These are phyloP conservation scores for Drosophila maculinotata DNA, from an alignment of 2,888 invertebrate genomes.

Conservation along the genomic window DNA sequence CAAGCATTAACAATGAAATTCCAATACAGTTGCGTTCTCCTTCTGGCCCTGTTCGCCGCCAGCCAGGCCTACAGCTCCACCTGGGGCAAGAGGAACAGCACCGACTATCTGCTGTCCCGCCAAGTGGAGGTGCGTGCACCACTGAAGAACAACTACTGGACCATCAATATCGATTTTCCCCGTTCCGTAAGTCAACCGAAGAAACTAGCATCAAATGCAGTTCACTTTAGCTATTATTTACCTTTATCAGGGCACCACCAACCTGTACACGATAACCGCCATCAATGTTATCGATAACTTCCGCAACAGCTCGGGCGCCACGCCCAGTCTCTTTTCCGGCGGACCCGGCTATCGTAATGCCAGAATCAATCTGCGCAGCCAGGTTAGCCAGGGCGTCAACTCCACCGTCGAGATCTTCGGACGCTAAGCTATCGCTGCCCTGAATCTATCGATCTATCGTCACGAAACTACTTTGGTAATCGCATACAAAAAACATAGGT, in stretches of 20 bases:
- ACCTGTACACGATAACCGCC: constrained; percentile 49
- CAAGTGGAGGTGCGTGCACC: constrained; percentile 52
- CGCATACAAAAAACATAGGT: neutral
- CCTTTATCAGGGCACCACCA: constrained; percentile 49
- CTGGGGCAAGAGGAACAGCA: constrained; percentile 56
- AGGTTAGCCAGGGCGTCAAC: constrained; percentile 59
- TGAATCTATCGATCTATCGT: neutral
- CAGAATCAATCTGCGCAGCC: constrained; percentile 59
- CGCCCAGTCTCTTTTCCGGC: constrained; percentile 60
- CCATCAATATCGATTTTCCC: constrained; percentile 55
- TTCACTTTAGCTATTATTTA: neutral
- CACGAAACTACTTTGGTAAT: neutral
- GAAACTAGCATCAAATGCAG: too few species aligned
- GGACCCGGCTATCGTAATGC: constrained; percentile 57
- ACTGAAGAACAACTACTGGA: constrained; percentile 53
- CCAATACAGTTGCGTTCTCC: constrained; percentile 55
- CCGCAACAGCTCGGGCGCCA: constrained; percentile 71
- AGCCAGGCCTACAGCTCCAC: constrained; percentile 52
- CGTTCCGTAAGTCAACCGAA: constrained; percentile 55
- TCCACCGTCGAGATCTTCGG: constrained; percentile 74
- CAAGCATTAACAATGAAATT: constrained; percentile 52
- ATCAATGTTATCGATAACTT: constrained; percentile 71
- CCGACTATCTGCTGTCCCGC: constrained; percentile 53
- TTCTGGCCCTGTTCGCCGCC: constrained; percentile 62
- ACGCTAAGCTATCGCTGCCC: constrained; percentile 18